A percentile compares a stretch with the other conserved stretches of the same genome.
Conservation (phyloP, 2,888 invertebrate species). For the Melinaea marsaeus region DNA sequence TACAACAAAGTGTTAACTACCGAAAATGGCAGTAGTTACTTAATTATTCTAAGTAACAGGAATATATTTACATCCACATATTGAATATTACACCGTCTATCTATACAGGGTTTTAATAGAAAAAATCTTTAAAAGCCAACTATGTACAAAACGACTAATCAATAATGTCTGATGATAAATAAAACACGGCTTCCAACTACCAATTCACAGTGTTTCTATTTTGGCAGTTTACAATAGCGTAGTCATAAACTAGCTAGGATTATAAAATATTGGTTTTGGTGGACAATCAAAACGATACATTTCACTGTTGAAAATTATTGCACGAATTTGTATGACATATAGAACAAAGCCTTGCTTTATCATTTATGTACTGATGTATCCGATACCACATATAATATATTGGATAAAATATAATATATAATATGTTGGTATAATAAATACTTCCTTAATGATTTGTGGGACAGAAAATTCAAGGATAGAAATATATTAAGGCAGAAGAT, state of each 20-base stretch:
- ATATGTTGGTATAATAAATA: too few species aligned
- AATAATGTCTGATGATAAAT: conserved; percentile 35
- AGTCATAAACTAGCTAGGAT: conserved; percentile 13
- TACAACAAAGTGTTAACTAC: conserved; percentile 21
- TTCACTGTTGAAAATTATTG: conserved; percentile 1
- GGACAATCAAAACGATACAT: conserved; percentile 6
- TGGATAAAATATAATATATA: too few species aligned
- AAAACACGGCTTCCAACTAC: conserved; percentile 36
- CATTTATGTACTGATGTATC: neutral
- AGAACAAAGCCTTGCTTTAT: neutral
- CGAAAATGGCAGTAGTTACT: conserved; percentile 39
- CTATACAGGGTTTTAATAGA: conserved; percentile 33
- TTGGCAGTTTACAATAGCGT: conserved; percentile 15
- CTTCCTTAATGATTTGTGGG: too few species aligned
- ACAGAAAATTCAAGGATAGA: too few species aligned
- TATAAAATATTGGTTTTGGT: conserved; percentile 17
- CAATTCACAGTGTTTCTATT: conserved; percentile 17
- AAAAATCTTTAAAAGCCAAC: conserved; percentile 38
- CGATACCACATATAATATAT: too few species aligned
- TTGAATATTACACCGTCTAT: conserved; percentile 31
- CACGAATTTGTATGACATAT: neutral
- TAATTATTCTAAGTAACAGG: conserved; percentile 27
- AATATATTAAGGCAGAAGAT: too few species aligned
- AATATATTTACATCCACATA: conserved; percentile 38
- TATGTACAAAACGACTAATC: conserved; percentile 46